Conservation (phyloP, 2,888 invertebrate genomes). For the Cerceris rybyensis region DNA sequence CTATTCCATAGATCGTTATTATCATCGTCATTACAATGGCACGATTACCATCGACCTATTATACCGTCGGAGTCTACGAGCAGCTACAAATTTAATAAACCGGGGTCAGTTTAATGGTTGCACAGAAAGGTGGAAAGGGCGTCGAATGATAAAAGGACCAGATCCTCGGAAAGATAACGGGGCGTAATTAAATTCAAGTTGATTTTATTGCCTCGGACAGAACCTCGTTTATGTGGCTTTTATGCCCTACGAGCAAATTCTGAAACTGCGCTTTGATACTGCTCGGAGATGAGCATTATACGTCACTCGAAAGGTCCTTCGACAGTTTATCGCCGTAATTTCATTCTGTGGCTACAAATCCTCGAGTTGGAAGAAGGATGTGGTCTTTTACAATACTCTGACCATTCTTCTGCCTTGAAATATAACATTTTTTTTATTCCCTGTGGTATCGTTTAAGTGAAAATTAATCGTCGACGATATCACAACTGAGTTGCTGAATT, state of each 20-base stretch:
- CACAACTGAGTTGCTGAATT: no score
- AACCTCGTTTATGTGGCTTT: constrained; percentile 74
- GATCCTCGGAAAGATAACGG: constrained; percentile 73
- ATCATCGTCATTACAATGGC: background rate
- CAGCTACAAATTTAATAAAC: constrained; percentile 67
- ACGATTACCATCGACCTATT: constrained; percentile 4
- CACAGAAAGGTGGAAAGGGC: constrained; percentile 11
- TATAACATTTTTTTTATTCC: no score
- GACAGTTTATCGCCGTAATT: constrained; percentile 70
- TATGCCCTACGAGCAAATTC: constrained; percentile 76
- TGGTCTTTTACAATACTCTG: no score
- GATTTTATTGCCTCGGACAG: constrained; percentile 73
- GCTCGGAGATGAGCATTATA: constrained; percentile 65
- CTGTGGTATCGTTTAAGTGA: no score
- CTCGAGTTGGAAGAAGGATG: constrained; percentile 24
- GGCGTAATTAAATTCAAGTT: constrained; percentile 78
- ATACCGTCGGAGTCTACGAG: constrained; percentile 26
- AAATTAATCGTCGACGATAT: no score
- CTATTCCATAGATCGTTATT: background rate
- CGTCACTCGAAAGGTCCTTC: constrained; percentile 58
- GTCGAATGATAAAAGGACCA: constrained; percentile 74
- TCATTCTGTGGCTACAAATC: constrained; percentile 44
- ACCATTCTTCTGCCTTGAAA: no score
- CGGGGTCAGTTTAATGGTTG: constrained; percentile 55
- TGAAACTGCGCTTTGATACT: constrained; percentile 66